Evolutionary conservation across 1,140 invertebrate genomes (phyloP).

Genomic region (Bombus sibiricus): DNA sequence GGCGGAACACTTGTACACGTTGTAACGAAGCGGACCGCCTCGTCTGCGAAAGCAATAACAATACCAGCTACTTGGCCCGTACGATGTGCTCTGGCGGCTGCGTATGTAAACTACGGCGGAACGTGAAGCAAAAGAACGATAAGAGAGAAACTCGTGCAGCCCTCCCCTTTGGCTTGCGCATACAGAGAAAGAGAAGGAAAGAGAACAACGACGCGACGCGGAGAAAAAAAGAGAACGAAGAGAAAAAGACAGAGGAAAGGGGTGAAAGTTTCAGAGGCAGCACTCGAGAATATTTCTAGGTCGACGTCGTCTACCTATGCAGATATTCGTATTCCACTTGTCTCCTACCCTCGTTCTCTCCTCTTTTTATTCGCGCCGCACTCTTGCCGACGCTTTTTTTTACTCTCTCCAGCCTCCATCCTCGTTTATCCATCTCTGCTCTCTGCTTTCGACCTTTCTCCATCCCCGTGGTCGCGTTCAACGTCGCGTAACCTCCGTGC

Average conservation of each 20-base stretch:
- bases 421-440: conserved; percentile 54
- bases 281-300: conserved; percentile 59
- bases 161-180: background rate
- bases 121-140: conserved; percentile 50
- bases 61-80: conserved; percentile 56
- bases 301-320: conserved; percentile 51
- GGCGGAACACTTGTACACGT: conserved; percentile 56
- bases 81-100: conserved; percentile 39
- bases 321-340: conserved; percentile 55
- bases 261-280: conserved; percentile 42
- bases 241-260: background rate
- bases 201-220: background rate
- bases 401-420: background rate
- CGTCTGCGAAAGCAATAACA: conserved; percentile 64
- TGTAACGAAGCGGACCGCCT: conserved; percentile 55
- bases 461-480: conserved; percentile 27
- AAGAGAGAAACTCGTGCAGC: conserved; percentile 46
- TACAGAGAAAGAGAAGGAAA: background rate
- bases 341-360: conserved; percentile 12
- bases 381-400: background rate
- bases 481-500: conserved; percentile 66
- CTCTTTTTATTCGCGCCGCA: conserved; percentile 33
- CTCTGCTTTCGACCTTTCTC: conserved; percentile 25
- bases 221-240: background rate
- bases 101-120: conserved; percentile 56